Percentiles rank a stretch among this genome's conserved stretches.
These are phyloP conservation scores for Eristalis arbustorum DNA, from an alignment of 2,888 invertebrate species.

Conservation along the genomic window DNA sequence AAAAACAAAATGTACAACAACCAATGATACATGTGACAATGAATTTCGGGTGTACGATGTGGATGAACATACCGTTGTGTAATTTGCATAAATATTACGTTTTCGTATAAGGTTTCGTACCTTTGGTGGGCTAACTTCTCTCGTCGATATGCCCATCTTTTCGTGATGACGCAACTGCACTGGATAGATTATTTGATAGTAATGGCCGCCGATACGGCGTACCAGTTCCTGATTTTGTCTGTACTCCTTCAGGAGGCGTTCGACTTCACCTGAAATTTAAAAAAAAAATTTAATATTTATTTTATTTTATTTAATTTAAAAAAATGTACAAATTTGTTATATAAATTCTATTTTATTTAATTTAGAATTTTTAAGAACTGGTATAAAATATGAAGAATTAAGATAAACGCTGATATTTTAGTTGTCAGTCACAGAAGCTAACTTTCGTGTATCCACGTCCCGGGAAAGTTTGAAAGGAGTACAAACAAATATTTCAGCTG, in stretches of 20 bases:
- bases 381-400: too few species aligned
- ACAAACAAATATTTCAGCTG: conserved; percentile 40
- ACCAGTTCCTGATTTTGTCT: conserved; percentile 96
- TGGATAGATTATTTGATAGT: conserved; percentile 96
- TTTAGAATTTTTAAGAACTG: too few species aligned
- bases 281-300: conserved; percentile 74
- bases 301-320: too few species aligned
- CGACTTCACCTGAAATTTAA: conserved; percentile 89
- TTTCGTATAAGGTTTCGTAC: conserved; percentile 83
- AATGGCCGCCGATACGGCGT: conserved; percentile 93
- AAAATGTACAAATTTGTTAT: too few species aligned
- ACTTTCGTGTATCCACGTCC: neutral
- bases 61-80: conserved; percentile 81
- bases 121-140: conserved; percentile 94
- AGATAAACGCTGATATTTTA: too few species aligned
- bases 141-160: conserved; percentile 96
- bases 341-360: too few species aligned
- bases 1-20: conserved; percentile 20
- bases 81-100: conserved; percentile 80
- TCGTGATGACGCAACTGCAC: conserved; percentile 96
- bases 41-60: conserved; percentile 66
- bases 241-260: conserved; percentile 93
- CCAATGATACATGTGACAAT: conserved; percentile 62
- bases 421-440: too few species aligned
- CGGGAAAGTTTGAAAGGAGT: neutral